phyloP scores from a whole-genome alignment of 2,888 invertebrate genomes.

The Leucophora obtusa region DNA sequence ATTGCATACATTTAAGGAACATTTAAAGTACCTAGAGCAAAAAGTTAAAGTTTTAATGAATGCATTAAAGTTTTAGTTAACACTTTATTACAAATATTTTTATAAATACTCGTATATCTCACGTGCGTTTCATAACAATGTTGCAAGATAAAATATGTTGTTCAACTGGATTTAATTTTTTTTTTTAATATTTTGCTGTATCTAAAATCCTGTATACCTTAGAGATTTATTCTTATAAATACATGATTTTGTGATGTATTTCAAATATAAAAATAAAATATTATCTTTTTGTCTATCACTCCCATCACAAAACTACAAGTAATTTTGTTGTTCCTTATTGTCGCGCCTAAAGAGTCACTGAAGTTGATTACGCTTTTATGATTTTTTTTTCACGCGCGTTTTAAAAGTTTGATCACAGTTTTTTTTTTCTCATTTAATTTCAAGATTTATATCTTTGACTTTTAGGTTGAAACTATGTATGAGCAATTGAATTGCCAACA shows the following conservation, averaged over 20 bases:
- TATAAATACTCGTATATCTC: not conserved
- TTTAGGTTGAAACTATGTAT: slow-evolving; percentile 45
- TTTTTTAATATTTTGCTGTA: not conserved
- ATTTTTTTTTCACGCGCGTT: slow-evolving; percentile 33
- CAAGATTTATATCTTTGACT: slow-evolving; percentile 31
- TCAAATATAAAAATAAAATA: not conserved
- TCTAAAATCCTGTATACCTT: not conserved
- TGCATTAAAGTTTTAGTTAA: too few species aligned
- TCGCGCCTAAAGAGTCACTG: slow-evolving; percentile 4
- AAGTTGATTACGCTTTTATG: slow-evolving; percentile 36
- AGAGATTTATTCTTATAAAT: slow-evolving; percentile 1
- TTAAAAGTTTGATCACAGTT: slow-evolving; percentile 22
- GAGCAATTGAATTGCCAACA: slow-evolving; percentile 67
- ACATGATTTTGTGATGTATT: slow-evolving; percentile 3
- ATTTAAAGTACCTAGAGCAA: too few species aligned
- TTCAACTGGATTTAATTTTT: not conserved
- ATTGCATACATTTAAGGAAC: too few species aligned
- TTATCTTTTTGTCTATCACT: not conserved
- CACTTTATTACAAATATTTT: too few species aligned
- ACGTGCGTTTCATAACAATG: not conserved
- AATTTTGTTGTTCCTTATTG: not conserved
- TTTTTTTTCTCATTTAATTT: not conserved
- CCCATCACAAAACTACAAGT: not conserved
- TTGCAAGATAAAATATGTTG: not conserved
- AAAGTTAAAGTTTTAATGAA: too few species aligned